phyloP scores from a whole-genome alignment of 2,797 vertebrate genomes.

The Amblyraja radiata region DNA sequence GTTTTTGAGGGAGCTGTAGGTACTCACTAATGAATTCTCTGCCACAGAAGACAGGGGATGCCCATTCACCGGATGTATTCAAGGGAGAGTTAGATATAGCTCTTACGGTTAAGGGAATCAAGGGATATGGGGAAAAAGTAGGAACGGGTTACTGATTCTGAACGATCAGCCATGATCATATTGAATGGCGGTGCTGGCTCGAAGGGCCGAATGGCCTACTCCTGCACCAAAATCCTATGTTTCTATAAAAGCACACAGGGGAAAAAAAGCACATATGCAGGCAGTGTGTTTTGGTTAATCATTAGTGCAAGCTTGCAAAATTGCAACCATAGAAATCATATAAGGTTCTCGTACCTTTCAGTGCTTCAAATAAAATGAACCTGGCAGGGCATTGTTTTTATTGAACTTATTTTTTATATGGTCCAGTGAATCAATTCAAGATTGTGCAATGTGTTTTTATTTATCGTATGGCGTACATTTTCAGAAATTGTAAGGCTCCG shows the following conservation, averaged over 20 bases:
- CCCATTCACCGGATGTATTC: no score
- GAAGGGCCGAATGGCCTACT: no score
- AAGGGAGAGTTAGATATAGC: no score
- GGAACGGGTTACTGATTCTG: no score
- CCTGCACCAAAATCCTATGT: no score
- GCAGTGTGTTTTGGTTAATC: background rate
- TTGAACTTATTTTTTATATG: background rate
- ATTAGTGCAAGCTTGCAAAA: background rate
- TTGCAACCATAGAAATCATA: background rate
- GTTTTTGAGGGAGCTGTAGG: background rate
- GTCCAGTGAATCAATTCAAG: background rate
- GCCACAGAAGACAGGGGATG: no score
- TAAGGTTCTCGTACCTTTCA: background rate
- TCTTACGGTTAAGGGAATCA: no score
- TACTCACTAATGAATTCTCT: no score
- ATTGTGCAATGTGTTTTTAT: background rate
- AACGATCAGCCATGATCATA: no score
- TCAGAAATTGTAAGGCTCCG: background rate
- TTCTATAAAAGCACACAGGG: no score
- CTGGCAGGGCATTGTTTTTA: background rate
- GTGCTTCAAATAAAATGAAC: background rate
- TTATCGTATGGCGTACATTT: background rate
- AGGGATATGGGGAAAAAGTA: no score
- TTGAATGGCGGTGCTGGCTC: no score
- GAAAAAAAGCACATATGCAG: background rate